A percentile compares a stretch with the other conserved stretches of the same genome.
These are phyloP conservation scores for Trichopoda pennipes DNA, from an alignment of 2,888 invertebrate genomes.

Conservation along the genomic window DNA sequence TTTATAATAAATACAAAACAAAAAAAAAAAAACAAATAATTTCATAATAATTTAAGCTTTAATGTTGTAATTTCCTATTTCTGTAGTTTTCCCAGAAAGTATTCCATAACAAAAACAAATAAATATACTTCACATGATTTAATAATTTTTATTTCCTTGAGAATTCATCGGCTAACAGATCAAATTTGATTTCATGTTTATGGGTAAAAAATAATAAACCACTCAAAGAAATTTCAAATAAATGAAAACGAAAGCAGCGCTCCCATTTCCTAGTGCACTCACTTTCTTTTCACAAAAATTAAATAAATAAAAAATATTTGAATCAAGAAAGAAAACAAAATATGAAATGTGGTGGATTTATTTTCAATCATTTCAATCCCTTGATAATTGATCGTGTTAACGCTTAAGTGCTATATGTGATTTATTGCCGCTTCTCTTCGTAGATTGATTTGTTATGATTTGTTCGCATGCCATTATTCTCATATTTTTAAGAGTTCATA, in stretches of 20 bases:
- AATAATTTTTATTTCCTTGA: conserved; percentile 43
- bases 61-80: conserved; percentile 18
- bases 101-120: background rate
- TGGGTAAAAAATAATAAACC: conserved; percentile 7
- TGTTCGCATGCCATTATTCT: conserved; percentile 1
- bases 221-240: background rate
- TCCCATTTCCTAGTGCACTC: background rate
- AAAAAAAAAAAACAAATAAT: background rate
- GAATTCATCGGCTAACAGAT: conserved; percentile 17
- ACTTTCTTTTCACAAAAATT: background rate
- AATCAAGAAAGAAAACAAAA: conserved; percentile 5
- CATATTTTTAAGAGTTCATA: conserved; percentile 8
- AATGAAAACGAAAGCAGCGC: conserved; percentile 17
- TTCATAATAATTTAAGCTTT: background rate
- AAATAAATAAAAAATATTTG: conserved; percentile 19
- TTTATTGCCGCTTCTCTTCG: background rate
- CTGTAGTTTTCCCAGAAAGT: background rate
- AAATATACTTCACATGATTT: conserved; percentile 27
- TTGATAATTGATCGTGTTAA: conserved; percentile 37
- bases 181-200: conserved; percentile 29
- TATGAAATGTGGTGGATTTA: conserved; percentile 23
- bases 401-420: conserved; percentile 27
- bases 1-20: background rate
- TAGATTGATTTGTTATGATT: conserved; percentile 42
- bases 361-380: conserved; percentile 50